These are phyloP conservation scores for Porites lobata DNA, from an alignment of 92 coral and sea anemone species.

Conservation along the genomic window DNA sequence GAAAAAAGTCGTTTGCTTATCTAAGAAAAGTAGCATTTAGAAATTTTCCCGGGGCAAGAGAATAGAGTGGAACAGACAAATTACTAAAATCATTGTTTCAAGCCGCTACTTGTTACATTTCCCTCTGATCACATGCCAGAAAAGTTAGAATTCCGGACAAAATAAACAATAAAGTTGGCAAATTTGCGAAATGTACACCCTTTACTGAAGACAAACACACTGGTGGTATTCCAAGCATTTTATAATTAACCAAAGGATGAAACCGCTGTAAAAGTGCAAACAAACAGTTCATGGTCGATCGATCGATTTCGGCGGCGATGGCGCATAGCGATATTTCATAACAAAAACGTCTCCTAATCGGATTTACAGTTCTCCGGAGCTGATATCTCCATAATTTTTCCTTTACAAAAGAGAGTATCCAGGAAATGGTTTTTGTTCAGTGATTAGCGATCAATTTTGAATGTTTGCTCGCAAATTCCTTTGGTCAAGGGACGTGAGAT, in stretches of 20 bases:
- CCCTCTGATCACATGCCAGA: neutral
- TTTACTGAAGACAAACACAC: constrained; percentile 11
- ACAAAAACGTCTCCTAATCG: neutral
- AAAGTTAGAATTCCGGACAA: neutral
- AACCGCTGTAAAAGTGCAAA: constrained; percentile 27
- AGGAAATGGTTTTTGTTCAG: constrained; percentile 14
- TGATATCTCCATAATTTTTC: neutral
- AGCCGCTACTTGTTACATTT: neutral
- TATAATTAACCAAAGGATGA: constrained; percentile 17
- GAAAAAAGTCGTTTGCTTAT: neutral
- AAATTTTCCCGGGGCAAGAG: neutral
- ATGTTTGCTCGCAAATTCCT: constrained; percentile 47
- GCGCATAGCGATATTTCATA: neutral
- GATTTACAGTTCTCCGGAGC: neutral
- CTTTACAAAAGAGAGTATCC: neutral
- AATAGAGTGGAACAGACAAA: no score
- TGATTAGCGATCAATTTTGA: constrained; percentile 27
- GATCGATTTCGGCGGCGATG: neutral
- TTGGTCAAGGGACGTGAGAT: constrained; percentile 8
- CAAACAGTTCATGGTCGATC: neutral
- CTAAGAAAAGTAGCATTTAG: no score
- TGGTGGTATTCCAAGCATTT: constrained; percentile 35
- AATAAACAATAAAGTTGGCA: constrained; percentile 7
- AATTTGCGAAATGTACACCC: neutral
- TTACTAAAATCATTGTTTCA: neutral